Evolutionary conservation across 2,113 vertebrate species (phyloP).

Genomic region (Motacilla alba): DNA sequence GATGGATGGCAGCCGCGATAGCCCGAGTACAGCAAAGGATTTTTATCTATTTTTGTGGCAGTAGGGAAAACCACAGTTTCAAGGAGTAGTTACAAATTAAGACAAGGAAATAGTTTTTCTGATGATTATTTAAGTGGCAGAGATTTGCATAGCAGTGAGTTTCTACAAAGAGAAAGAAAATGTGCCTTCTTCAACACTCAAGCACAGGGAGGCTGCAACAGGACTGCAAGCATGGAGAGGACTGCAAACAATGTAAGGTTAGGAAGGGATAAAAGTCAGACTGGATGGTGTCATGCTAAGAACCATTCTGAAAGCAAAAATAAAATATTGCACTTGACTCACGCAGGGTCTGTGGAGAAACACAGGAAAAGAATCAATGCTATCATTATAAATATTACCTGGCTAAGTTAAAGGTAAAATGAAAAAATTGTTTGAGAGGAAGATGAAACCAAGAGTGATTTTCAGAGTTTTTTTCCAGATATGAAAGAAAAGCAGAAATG

Average conservation of each 20-base stretch:
- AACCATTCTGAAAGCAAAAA: neutral
- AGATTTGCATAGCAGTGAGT: neutral
- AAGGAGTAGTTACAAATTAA: neutral
- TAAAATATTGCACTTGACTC: neutral
- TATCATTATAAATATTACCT: neutral
- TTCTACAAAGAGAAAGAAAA: neutral
- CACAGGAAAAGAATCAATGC: neutral
- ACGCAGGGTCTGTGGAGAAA: neutral
- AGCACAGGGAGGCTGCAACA: neutral
- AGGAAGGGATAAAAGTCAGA: neutral
- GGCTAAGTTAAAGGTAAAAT: neutral
- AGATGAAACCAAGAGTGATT: neutral
- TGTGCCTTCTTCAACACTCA: fast-evolving
- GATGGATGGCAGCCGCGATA: neutral
- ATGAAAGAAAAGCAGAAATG: neutral
- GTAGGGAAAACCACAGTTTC: neutral
- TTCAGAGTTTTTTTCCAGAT: neutral
- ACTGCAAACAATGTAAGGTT: neutral
- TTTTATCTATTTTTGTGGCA: neutral
- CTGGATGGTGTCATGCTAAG: neutral
- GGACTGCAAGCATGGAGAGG: neutral
- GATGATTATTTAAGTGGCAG: neutral
- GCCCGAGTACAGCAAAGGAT: neutral
- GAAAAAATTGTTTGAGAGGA: neutral
- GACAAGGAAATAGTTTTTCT: neutral